Conservation (phyloP, 2,888 invertebrate genomes). For the Tetrapedia diversipes region DNA sequence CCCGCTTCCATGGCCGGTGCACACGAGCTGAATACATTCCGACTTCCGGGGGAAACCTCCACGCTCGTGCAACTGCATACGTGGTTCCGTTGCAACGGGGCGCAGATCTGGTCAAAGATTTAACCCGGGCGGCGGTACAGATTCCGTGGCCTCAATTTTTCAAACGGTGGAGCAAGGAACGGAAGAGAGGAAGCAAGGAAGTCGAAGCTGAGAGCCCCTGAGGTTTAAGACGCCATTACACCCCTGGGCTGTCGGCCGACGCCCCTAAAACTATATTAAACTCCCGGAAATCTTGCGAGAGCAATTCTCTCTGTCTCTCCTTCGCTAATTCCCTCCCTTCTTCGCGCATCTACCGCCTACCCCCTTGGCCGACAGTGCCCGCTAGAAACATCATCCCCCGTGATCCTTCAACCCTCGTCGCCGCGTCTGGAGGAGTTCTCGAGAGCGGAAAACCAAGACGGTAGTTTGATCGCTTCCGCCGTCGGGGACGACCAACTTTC, state of each 20-base stretch:
- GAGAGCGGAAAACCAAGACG: constrained; percentile 74
- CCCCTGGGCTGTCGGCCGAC: constrained; percentile 77
- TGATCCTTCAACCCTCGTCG: constrained; percentile 44
- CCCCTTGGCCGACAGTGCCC: constrained; percentile 22
- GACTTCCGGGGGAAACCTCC: no score
- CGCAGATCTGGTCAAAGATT: constrained; percentile 67
- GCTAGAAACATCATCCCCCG: constrained; percentile 49
- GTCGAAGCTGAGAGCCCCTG: constrained; percentile 78
- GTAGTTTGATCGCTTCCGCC: constrained; percentile 79
- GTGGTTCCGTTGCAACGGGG: constrained; percentile 49
- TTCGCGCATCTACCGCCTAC: constrained; percentile 37
- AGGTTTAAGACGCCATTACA: constrained; percentile 83
- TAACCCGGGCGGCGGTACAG: constrained; percentile 58
- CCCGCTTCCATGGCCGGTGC: no score
- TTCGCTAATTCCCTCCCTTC: constrained; percentile 69
- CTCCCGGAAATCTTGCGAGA: constrained; percentile 82
- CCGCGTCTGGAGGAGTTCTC: constrained; percentile 41
- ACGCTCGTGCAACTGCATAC: constrained; percentile 74
- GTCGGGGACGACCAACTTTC: constrained; percentile 39
- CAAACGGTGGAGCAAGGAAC: constrained; percentile 22
- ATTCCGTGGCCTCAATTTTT: constrained; percentile 70
- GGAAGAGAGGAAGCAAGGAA: constrained; percentile 23
- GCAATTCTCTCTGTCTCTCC: constrained; percentile 65
- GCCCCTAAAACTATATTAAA: constrained; percentile 83
- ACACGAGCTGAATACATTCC: background rate